Evolutionary conservation across 2,888 invertebrate species (phyloP), one percentile per base, ranked within the genome.

Genomic region (Melieria crassipennis): DNA sequence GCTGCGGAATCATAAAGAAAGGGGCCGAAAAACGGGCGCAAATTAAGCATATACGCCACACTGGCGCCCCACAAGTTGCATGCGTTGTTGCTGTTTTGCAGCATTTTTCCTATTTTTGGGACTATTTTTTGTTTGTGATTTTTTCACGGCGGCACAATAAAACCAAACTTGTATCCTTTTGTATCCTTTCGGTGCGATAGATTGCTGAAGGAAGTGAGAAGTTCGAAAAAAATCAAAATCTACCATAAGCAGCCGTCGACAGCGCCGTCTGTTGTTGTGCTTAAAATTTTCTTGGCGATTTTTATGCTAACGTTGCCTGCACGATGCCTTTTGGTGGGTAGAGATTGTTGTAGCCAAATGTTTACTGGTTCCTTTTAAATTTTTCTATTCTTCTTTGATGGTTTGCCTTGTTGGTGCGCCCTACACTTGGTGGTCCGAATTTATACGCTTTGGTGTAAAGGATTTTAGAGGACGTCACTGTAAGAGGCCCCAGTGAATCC

Each of bases 11-110:
- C n/a, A 16, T 16, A 50, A 66, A 48, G 10, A 60, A 42, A 43
- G 62, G 13, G 16, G n/a, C 43, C 9, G 45, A 30, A 16, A 57
- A 13, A 30, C 5, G 42, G 5, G 47, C 66, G 45, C 11, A 73
- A 70, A 73, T 73, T 70, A 73, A 73, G 68, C 57, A 70, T 61
- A 70, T 69, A 69, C 69, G 69, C 70, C 68, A 64, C 56, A 70
- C 64, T 45, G 60, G 68, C 65, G 73, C 70, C 73, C 66, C 46
- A 5, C n/a, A 61, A 61, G n/a, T 7, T 5, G 45, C 61, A 61
- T 13, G 42, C 60, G 30, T 9, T 43, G 45, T 10, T 42, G n/a
- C 7, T 10, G 60, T 60, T 9, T 6, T 9, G 9, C 6, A 42
- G 42, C 45, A 42, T 50, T 10, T 10, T n/a, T 60, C 13, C 11